Conservation (phyloP, 2,113 vertebrate species). For the Gobio gobio region DNA sequence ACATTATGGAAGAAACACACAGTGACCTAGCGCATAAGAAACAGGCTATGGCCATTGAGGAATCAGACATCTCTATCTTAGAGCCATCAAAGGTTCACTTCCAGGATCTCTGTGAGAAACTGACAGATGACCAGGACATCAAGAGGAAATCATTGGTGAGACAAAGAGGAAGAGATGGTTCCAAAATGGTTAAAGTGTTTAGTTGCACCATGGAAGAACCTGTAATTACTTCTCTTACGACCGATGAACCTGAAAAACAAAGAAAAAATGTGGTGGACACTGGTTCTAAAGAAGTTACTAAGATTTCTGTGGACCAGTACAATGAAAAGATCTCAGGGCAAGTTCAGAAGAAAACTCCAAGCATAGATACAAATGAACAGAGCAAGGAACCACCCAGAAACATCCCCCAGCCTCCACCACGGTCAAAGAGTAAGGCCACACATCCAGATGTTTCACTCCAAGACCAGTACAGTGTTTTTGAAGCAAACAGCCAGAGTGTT, state of each 20-base stretch:
- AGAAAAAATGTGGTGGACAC: not conserved
- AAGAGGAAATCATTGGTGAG: constrained; percentile 31
- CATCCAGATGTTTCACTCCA: not conserved
- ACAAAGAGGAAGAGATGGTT: constrained; percentile 10
- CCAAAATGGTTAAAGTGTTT: not conserved
- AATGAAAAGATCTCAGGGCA: not conserved
- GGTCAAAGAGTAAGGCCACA: constrained; percentile 4
- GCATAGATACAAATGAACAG: not conserved
- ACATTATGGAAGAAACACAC: constrained; percentile 43
- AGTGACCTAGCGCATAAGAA: constrained; percentile 63
- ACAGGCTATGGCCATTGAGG: constrained; percentile 60
- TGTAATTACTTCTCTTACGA: not conserved
- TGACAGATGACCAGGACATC: not conserved
- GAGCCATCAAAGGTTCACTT: constrained; percentile 38
- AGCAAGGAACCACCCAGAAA: not conserved
- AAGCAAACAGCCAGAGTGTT: not conserved
- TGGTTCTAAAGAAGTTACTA: not conserved
- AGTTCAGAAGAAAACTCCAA: not conserved
- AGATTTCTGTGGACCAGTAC: not conserved
- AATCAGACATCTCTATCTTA: constrained; percentile 45
- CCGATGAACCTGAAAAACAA: not conserved
- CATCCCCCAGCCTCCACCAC: constrained; percentile 4
- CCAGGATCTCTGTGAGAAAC: constrained; percentile 11
- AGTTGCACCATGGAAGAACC: not conserved
- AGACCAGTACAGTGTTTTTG: not conserved